These are phyloP conservation scores for Eilema sororculum DNA, from an alignment of 2,888 invertebrate genomes.

Conservation along the genomic window DNA sequence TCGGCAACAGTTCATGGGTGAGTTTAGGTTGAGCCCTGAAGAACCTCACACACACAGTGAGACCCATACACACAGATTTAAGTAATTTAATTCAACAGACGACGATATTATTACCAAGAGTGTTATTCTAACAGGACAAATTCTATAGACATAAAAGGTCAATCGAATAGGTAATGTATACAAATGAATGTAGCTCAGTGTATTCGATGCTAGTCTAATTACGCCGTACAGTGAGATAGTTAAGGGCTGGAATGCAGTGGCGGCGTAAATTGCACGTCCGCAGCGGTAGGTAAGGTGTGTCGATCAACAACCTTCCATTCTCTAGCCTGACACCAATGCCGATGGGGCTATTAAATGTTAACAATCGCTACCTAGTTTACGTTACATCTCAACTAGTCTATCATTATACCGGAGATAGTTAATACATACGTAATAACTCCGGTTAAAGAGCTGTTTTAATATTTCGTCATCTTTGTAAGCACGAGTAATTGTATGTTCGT, in stretches of 20 bases:
- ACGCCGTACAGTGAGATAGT: constrained; percentile 62
- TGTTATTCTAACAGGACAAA: constrained; percentile 52
- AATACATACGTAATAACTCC: constrained; percentile 32
- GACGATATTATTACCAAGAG: constrained; percentile 37
- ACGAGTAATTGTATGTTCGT: constrained; percentile 31
- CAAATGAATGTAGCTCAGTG: constrained; percentile 54
- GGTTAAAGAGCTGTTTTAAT: constrained; percentile 45
- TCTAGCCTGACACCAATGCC: constrained; percentile 76
- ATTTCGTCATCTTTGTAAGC: constrained; percentile 27
- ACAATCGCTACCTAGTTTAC: constrained; percentile 62
- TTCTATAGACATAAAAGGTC: constrained; percentile 56
- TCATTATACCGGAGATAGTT: constrained; percentile 38
- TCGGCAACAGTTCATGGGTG: no score
- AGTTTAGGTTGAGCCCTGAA: no score
- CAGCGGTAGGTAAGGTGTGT: constrained; percentile 72
- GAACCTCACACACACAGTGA: no score
- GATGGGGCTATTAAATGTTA: constrained; percentile 77
- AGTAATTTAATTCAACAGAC: constrained; percentile 24
- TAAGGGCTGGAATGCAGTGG: constrained; percentile 73
- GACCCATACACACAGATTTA: no score
- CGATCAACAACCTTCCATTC: constrained; percentile 83
- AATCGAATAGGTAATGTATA: constrained; percentile 54
- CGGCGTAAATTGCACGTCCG: constrained; percentile 72
- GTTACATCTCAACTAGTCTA: constrained; percentile 43
- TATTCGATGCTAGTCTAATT: constrained; percentile 62